Evolutionary conservation across 2,797 vertebrate genomes (phyloP).

Genomic region (Sebastes diaconus): DNA sequence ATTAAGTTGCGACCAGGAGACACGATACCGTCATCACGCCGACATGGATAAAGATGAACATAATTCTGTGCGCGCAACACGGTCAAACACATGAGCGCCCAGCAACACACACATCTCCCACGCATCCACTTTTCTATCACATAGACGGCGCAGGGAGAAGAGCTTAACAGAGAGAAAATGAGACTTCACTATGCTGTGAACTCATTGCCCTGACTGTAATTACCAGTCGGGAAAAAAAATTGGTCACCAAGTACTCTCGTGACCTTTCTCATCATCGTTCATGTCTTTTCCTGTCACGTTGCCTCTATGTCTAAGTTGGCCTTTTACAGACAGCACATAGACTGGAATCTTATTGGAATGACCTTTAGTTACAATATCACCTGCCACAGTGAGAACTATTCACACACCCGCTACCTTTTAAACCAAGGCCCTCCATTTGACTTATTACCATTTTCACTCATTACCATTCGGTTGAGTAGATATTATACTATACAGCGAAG

Average conservation of each 20-base stretch:
- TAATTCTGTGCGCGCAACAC: not conserved
- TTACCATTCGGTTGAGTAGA: conserved; percentile 33
- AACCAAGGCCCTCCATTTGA: conserved; percentile 25
- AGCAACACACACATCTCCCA: not conserved
- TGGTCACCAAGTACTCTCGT: conserved; percentile 7
- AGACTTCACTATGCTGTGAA: not conserved
- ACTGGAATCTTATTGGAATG: conserved; percentile 50
- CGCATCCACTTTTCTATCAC: not conserved
- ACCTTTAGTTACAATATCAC: conserved; percentile 63
- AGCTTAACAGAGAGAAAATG: not conserved
- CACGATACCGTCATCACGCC: not conserved
- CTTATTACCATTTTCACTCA: conserved; percentile 47
- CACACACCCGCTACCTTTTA: conserved; percentile 32
- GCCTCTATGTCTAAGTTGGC: conserved; percentile 33
- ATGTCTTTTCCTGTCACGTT: conserved; percentile 35
- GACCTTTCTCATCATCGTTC: conserved; percentile 51
- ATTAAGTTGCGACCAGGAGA: conserved; percentile 21
- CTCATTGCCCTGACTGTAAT: conserved; percentile 7
- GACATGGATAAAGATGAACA: not conserved
- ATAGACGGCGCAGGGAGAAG: not conserved
- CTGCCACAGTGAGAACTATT: conserved; percentile 33
- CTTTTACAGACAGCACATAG: conserved; percentile 47
- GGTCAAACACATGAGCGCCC: not conserved
- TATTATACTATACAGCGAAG: conserved; percentile 32
- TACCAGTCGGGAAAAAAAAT: conserved; percentile 6